Base-by-base conservation (phyloP, 1,140 invertebrate species). In the Drosophila arizonae region DNA sequence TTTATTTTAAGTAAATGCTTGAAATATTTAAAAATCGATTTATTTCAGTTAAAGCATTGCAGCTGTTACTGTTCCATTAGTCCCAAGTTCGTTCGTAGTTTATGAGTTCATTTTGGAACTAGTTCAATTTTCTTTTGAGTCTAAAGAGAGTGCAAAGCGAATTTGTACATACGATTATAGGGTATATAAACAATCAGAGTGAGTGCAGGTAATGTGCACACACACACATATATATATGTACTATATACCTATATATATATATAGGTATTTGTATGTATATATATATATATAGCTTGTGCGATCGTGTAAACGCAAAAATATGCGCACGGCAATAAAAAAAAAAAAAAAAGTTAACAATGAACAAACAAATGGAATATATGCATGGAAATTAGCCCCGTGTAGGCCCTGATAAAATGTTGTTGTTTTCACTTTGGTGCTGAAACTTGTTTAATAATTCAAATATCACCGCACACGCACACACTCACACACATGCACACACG, bases 381-480 rank as follows among this genome's bases (percentile, higher is more conserved):
- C 69, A 75, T 85, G 66, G 65, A 75, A 85, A 86, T 85, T 71
- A 85, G 80, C 81, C 41, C 26, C 69, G 58, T 73, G 74, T 74
- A 67, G 65, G 61, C 72, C 76, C 76, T 85, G 81, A 85, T 86
- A 86, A 86, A 86, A 81, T 81, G 69, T 55, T 36, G 52, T 74
- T 79, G 77, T 81, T 81, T 77, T 81, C 70, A 67, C 78, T 66
- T 75, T 54, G 39, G 70, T 66, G 45, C 70, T 68, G 74, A 78
- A 85, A 85, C 81, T 85, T 86, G 81, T 85, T 85, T 85, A 81
- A 86, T 86, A 85, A 86, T 85, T 85, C 76, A 81, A 84, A 70
- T 85, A 77, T 80, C 58, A 66, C 51, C 77, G 24, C 52, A 68
- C 48, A 57, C 17, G 52, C 51, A 55, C 45, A 24, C 21, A 24